Evolutionary conservation across 2,113 vertebrate genomes (phyloP).

Genomic region (Neolamprologus tretocephalus): DNA sequence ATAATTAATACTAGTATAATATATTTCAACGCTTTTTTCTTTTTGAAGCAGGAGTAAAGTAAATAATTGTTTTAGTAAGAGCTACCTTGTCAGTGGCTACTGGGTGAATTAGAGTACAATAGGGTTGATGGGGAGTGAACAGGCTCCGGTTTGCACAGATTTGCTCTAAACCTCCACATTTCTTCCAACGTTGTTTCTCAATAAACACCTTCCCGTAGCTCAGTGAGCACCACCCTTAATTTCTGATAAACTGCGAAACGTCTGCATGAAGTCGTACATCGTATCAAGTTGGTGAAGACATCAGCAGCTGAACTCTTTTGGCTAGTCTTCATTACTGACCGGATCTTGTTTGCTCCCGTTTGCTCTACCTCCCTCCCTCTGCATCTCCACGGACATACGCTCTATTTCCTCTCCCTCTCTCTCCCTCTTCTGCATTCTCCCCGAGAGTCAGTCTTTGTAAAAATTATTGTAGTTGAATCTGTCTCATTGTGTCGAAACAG

Average conservation of each 20-base stretch:
- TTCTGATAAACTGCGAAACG: neutral
- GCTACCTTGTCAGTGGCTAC: neutral
- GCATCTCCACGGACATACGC: neutral
- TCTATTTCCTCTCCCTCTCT: neutral
- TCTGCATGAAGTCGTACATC: neutral
- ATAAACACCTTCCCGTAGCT: neutral
- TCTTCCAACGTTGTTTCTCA: neutral
- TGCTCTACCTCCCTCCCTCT: neutral
- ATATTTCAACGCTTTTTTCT: neutral
- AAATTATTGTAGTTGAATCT: slow-evolving; percentile 17
- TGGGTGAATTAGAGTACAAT: neutral
- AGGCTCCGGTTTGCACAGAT: neutral
- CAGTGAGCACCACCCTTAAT: neutral
- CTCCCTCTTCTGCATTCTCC: neutral
- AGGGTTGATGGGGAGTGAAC: neutral
- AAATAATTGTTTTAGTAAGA: neutral
- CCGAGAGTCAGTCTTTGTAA: neutral
- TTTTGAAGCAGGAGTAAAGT: neutral
- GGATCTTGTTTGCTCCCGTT: neutral
- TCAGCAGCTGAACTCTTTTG: neutral
- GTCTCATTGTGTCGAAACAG: slow-evolving; percentile 47
- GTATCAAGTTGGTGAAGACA: neutral
- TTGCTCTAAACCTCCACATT: neutral
- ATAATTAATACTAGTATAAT: neutral
- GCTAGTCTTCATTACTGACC: neutral